Percentiles rank a stretch among this genome's conserved stretches.
These are phyloP conservation scores for Macrosteles quadrilineatus DNA, from an alignment of 1,140 invertebrate species.

Conservation along the genomic window DNA sequence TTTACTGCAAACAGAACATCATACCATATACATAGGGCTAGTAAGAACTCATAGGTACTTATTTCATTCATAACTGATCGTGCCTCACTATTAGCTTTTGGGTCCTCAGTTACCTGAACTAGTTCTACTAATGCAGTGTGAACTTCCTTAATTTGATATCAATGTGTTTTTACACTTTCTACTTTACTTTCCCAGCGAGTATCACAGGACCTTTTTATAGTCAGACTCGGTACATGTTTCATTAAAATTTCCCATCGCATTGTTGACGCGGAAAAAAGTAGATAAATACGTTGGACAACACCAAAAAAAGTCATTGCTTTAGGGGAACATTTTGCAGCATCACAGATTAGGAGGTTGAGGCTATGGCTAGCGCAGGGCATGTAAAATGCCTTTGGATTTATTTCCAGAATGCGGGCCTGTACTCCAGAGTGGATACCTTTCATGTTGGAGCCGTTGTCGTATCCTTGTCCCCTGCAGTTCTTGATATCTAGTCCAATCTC, in stretches of 20 bases:
- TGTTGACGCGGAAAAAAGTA: conserved; percentile 44
- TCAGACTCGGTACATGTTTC: conserved; percentile 41
- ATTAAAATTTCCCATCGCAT: conserved; percentile 44
- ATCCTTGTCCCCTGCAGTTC: conserved; percentile 45
- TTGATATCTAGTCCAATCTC: conserved; percentile 35
- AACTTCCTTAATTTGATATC: conserved; percentile 10
- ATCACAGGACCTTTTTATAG: conserved; percentile 44
- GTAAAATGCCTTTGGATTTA: conserved; percentile 29
- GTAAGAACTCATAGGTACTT: conserved; percentile 15
- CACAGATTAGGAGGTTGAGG: conserved; percentile 31
- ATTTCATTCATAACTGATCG: conserved; percentile 2
- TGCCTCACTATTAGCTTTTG: conserved; percentile 15
- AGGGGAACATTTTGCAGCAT: conserved; percentile 6
- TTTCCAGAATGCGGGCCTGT: conserved; percentile 37
- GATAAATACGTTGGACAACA: conserved; percentile 44
- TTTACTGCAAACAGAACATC: conserved; percentile 26
- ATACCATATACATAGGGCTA: conserved; percentile 29
- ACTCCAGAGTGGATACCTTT: conserved; percentile 39
- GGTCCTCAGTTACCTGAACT: not conserved
- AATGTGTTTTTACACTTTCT: conserved; percentile 39
- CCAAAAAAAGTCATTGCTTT: conserved; percentile 33
- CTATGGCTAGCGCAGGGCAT: conserved; percentile 35
- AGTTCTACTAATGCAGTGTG: not conserved
- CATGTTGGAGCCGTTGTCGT: conserved; percentile 48
- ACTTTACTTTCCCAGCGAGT: conserved; percentile 46